phyloP scores from a whole-genome alignment of 1,140 invertebrate genomes.

The Penaeus indicus region DNA sequence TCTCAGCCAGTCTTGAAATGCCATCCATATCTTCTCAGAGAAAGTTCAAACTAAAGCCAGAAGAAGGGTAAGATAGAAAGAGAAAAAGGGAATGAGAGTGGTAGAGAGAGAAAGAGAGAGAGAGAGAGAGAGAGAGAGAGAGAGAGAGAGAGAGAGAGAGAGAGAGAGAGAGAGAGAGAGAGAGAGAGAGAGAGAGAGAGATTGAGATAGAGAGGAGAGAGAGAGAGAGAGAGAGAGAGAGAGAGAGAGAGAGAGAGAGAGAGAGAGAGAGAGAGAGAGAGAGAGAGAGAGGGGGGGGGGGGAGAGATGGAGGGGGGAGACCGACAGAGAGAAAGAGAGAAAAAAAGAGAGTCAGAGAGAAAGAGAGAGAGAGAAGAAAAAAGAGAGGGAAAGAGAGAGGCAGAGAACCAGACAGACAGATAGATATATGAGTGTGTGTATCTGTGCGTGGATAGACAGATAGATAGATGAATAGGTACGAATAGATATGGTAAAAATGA shows the following conservation, averaged over 20 bases:
- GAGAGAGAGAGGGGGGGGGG: conserved; percentile 1
- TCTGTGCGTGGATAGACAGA: no score
- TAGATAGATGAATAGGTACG: no score
- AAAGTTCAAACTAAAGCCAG: neutral
- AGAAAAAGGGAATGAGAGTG: neutral
- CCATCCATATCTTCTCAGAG: neutral
- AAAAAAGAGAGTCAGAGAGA: neutral
- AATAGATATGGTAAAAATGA: no score
- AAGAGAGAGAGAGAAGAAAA: neutral
- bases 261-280: neutral
- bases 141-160: neutral
- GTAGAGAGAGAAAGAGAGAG: conserved; percentile 2
- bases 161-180: neutral
- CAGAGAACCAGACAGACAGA: no score
- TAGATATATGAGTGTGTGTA: no score
- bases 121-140: neutral
- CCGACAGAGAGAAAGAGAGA: neutral
- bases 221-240: neutral
- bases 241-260: conserved; percentile 7
- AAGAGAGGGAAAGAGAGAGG: no score
- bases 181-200: neutral
- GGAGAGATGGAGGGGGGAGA: no score
- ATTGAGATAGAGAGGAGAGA: no score
- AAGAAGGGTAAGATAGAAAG: neutral
- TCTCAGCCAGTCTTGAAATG: neutral